Evolutionary conservation across 2,888 invertebrate genomes (phyloP).

Genomic region (Sycophila texana): DNA sequence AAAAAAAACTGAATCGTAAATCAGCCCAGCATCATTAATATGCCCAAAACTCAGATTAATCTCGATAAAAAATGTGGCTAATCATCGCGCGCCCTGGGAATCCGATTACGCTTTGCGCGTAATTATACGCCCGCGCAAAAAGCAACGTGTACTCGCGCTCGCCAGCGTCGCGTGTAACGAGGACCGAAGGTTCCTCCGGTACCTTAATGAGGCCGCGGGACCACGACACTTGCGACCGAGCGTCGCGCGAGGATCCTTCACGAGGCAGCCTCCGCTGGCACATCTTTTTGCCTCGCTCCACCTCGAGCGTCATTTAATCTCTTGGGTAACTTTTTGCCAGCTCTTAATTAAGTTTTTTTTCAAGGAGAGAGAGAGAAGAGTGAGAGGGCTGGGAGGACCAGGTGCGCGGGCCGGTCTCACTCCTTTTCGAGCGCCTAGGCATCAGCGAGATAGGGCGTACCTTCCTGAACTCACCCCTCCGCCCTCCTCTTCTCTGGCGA

Average conservation of each 20-base stretch:
- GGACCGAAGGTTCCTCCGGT: constrained; percentile 25
- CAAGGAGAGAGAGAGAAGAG: not conserved
- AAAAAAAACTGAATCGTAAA: too few species aligned
- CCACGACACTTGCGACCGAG: constrained; percentile 33
- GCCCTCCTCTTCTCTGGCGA: not conserved
- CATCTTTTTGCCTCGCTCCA: constrained; percentile 8
- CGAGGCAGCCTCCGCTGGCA: not conserved
- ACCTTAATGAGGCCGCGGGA: constrained; percentile 42
- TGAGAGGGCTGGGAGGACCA: not conserved
- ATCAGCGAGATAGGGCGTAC: not conserved
- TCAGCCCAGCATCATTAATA: too few species aligned
- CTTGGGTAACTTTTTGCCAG: not conserved
- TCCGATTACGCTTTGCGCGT: not conserved
- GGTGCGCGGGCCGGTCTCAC: not conserved
- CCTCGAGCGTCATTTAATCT: constrained; percentile 33
- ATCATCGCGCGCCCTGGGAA: too few species aligned
- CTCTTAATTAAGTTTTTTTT: constrained; percentile 50
- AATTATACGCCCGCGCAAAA: constrained; percentile 11
- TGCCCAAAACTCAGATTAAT: too few species aligned
- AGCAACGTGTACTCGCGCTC: not conserved
- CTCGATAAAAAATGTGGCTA: too few species aligned
- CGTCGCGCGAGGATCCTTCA: not conserved
- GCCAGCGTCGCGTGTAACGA: constrained; percentile 12
- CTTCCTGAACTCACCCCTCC: not conserved
- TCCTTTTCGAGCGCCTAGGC: not conserved